Base-by-base conservation (phyloP, 2,888 invertebrate genomes). In the Mellilla xanthometata region DNA sequence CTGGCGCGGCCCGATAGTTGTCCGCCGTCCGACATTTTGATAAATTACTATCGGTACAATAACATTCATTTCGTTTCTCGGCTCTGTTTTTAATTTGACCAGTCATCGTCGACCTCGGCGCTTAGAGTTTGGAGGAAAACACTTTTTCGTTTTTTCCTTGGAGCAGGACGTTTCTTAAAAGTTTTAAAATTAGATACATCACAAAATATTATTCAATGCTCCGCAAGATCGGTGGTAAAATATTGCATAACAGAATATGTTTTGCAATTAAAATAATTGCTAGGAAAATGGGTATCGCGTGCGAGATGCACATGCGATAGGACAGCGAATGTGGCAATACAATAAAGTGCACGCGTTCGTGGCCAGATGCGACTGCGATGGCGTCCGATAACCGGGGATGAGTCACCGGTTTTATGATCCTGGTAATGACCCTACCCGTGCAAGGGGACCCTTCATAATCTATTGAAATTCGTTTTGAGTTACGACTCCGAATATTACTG, bases 21-120 rank as follows among this genome's bases (percentile, higher is more conserved):
- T 58, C 56, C 43, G 53, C 57, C 58, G 49, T 60, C 64, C 60
- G 81, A 82, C 81, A 62, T 80, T 82, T 85, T 87, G 85, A 86
- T 85, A 83, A 84, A 87, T 85, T 78, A 76, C 77, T 72, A 71
- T 72, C 64, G 69, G 64, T 68, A 80, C 77, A 83, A 83, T 83
- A 81, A 76, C 77, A 78, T 78, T 77, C 64, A 70, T 79, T 79
- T 64, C 66, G 58, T 65, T 64, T 61, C 60, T 61, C 58, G 65
- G 65, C 62, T 65, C 72, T 76, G 68, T 77, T 82, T 78, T 71
- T 69, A 78, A 79, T 75, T 76, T 67, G 72, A 68, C 79, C 59
- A 79, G 79, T 84, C 82, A 83, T 73, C 65, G 62, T 55, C 66
- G 68, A 65, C 68, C 72, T 69, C 68, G 58, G 52, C 52, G 48